Evolutionary conservation across 2,888 invertebrate species (phyloP).

Genomic region (Agonopterix alstromeriana): DNA sequence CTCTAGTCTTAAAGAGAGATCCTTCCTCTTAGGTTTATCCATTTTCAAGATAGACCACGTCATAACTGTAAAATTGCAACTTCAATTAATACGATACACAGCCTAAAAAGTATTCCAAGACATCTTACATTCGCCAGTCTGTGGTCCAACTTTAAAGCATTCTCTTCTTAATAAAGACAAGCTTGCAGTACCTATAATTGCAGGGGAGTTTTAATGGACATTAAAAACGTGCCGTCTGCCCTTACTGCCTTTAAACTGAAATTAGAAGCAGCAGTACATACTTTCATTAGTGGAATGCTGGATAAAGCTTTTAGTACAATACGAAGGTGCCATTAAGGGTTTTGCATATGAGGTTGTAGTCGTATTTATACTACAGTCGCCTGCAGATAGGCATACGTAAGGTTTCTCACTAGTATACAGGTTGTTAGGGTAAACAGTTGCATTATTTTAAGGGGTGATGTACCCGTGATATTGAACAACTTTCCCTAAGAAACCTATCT

Average conservation of each 20-base stretch:
- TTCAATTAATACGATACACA: neutral
- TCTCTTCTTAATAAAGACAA: slow-evolving; percentile 40
- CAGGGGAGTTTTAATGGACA: slow-evolving; percentile 42
- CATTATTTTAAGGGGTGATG: too few relatives aligned
- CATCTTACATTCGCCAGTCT: too few relatives aligned
- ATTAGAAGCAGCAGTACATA: slow-evolving; percentile 22
- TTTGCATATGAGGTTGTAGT: neutral
- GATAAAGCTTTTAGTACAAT: slow-evolving; percentile 3
- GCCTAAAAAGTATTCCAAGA: neutral
- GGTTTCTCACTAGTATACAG: too few relatives aligned
- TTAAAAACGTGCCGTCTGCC: slow-evolving; percentile 40
- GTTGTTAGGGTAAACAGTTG: too few relatives aligned
- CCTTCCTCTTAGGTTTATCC: too few relatives aligned
- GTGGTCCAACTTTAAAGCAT: neutral
- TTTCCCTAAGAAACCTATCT: too few relatives aligned
- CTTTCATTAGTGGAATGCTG: slow-evolving; percentile 28
- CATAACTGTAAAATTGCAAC: too few relatives aligned
- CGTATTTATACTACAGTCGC: too few relatives aligned
- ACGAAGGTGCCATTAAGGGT: neutral
- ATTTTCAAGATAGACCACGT: too few relatives aligned
- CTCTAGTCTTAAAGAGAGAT: too few relatives aligned
- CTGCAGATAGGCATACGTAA: too few relatives aligned
- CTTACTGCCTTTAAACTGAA: slow-evolving; percentile 21
- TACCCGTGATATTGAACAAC: too few relatives aligned
- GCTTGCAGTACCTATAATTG: slow-evolving; percentile 29